These are phyloP conservation scores for Echinometra lucunter DNA, from an alignment of 53 echinoderm and acorn worm species.

Conservation along the genomic window DNA sequence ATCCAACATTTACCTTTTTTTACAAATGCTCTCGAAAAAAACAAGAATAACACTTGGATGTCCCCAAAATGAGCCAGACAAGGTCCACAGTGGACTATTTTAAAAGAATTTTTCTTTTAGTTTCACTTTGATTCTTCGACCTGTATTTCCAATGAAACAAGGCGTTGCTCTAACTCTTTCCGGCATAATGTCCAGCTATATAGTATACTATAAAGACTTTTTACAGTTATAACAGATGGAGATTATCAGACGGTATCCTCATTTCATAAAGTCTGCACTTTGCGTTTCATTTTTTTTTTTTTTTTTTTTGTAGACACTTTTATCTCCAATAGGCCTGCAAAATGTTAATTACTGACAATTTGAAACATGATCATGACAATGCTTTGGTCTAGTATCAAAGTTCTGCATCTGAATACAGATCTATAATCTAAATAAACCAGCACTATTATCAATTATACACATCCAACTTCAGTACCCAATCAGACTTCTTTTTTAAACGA, in stretches of 20 bases:
- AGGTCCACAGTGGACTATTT: not conserved
- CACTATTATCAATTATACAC: too few species aligned
- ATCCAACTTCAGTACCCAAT: too few species aligned
- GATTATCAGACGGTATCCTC: not conserved
- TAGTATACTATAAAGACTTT: not conserved
- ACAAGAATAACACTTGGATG: too few species aligned
- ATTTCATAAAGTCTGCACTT: not conserved
- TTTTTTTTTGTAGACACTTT: slow-evolving; percentile 20
- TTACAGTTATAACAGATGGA: not conserved
- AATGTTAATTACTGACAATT: too few species aligned
- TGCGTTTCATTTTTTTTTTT: too few species aligned
- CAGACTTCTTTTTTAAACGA: too few species aligned
- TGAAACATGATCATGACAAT: too few species aligned
- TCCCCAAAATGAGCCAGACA: not conserved
- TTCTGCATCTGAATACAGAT: too few species aligned
- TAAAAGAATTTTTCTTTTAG: not conserved
- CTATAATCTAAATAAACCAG: too few species aligned
- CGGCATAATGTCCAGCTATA: not conserved
- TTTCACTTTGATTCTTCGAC: not conserved
- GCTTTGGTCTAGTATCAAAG: too few species aligned
- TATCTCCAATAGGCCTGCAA: not conserved
- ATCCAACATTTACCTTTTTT: too few species aligned
- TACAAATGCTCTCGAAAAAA: too few species aligned
- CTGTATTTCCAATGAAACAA: not conserved
- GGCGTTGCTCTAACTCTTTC: not conserved